Conservation (phyloP, 1,140 invertebrate genomes). For the Goniozus legneri region DNA sequence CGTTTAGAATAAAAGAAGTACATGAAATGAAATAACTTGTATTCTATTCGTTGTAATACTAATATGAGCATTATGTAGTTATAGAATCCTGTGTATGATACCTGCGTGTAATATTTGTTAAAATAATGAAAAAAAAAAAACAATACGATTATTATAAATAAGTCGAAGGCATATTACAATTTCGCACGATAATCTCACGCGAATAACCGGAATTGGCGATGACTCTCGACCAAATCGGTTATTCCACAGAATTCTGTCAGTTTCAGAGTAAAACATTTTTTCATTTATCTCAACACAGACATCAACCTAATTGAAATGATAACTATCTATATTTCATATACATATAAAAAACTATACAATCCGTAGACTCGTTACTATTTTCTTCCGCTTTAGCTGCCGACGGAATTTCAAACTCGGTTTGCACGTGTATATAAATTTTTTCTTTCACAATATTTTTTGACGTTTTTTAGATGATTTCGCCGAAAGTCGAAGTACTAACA, state of each 20-base stretch:
- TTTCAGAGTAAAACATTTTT: slow-evolving; percentile 13
- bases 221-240: neutral
- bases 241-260: neutral
- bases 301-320: slow-evolving; percentile 33
- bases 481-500: too few species aligned
- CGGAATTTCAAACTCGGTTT: slow-evolving; percentile 26
- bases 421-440: slow-evolving; percentile 3
- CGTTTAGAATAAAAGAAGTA: too few species aligned
- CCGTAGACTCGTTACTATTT: slow-evolving; percentile 30
- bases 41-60: slow-evolving; percentile 53
- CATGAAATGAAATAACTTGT: too few species aligned
- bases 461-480: too few species aligned
- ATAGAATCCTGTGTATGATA: slow-evolving; percentile 43
- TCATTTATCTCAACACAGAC: slow-evolving; percentile 28
- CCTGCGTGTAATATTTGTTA: slow-evolving; percentile 38
- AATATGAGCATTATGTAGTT: slow-evolving; percentile 51
- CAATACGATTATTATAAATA: slow-evolving; percentile 43
- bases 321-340: slow-evolving; percentile 34
- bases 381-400: slow-evolving; percentile 36
- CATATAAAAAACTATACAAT: slow-evolving; percentile 45
- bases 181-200: too few species aligned
- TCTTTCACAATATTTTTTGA: slow-evolving; percentile 7
- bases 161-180: slow-evolving; percentile 32
- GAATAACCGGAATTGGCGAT: too few species aligned
- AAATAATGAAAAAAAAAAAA: too few species aligned